Evolutionary conservation across 2,113 vertebrate species (phyloP), one percentile per base, ranked within the genome.

Genomic region (Litocranius walleri): DNA sequence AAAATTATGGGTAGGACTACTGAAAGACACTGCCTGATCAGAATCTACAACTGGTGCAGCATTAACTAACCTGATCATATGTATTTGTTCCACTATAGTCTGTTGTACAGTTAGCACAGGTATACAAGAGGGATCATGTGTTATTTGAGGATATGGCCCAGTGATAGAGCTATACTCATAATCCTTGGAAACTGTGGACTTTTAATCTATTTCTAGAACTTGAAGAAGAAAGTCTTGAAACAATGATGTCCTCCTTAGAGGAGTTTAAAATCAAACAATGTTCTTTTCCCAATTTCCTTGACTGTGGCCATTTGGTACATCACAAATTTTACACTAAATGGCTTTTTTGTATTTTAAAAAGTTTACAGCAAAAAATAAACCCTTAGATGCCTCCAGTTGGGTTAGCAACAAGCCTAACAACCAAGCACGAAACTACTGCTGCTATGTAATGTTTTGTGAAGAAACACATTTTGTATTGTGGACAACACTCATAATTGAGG

Each of bases 311-410:
- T 80, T 0, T 0, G 86, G 54, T 48, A 81, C 30, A 61, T 7
- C 23, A 93, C 5, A n/a, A 62, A 54, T 48, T 97, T 92, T 54
- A 97, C 50, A 96, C 61, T 94, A 97, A 98, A 96, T 0, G 59
- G 50, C 91, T 94, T 80, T 74, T 61, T 87, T 64, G 67, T 50
- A 0, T 95, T 98, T 91, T 15, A 82, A 95, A 89, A 82, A 96
- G 57, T 84, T 95, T 92, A 96, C 67, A 97, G 97, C 94, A 0
- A 29, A 97, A 97, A 92, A 95, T 89, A 96, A 95, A 90, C 67
- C 93, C 94, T 14, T 21, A 94, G 94, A 97, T 96, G 77, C 59
- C 67, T 93, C 95, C 97, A 21, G 97, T 84, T 4, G 29, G 61
- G 77, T 90, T 88, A 96, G 88, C 17, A 30, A 94, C 48, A 98